These are phyloP conservation scores for Drosophila carrolli DNA, from an alignment of 1,140 invertebrate genomes.

Conservation along the genomic window DNA sequence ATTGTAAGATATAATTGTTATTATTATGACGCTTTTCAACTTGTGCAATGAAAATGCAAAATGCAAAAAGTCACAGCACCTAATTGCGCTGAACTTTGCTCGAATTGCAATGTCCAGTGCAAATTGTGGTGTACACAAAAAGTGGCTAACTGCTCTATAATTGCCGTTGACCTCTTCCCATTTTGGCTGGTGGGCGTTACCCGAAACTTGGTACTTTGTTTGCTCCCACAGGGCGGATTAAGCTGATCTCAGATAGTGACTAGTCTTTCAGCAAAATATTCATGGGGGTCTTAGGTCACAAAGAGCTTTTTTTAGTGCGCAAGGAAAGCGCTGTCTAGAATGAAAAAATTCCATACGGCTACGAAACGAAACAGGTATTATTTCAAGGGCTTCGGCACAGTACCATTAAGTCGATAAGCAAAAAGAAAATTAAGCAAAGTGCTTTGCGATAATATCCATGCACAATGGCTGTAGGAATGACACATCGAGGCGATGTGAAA, in stretches of 20 bases:
- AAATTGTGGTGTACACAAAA: conserved; percentile 9
- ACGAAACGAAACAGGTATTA: not conserved
- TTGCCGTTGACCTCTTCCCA: conserved; percentile 63
- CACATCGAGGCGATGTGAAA: conserved; percentile 14
- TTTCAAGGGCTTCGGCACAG: not conserved
- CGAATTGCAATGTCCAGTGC: conserved; percentile 39
- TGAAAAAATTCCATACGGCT: not conserved
- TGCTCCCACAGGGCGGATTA: not conserved
- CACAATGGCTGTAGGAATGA: conserved; percentile 10
- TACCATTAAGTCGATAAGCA: conserved; percentile 14
- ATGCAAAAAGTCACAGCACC: conserved; percentile 65
- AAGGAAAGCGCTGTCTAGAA: conserved; percentile 2
- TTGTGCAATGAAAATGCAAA: conserved; percentile 46
- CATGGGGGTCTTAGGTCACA: conserved; percentile 20
- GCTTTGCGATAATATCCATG: conserved; percentile 23
- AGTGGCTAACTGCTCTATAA: conserved; percentile 17
- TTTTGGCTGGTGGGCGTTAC: conserved; percentile 17
- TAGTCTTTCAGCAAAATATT: conserved; percentile 14
- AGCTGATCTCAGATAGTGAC: conserved; percentile 23
- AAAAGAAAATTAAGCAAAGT: conserved; percentile 26
- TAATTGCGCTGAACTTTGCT: conserved; percentile 76
- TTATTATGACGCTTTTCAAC: conserved; percentile 38
- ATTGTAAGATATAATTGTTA: conserved; percentile 56
- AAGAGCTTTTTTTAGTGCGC: conserved; percentile 4
- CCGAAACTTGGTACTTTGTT: not conserved